phyloP scores from a whole-genome alignment of 1,140 invertebrate genomes.

The Globodera rostochiensis region DNA sequence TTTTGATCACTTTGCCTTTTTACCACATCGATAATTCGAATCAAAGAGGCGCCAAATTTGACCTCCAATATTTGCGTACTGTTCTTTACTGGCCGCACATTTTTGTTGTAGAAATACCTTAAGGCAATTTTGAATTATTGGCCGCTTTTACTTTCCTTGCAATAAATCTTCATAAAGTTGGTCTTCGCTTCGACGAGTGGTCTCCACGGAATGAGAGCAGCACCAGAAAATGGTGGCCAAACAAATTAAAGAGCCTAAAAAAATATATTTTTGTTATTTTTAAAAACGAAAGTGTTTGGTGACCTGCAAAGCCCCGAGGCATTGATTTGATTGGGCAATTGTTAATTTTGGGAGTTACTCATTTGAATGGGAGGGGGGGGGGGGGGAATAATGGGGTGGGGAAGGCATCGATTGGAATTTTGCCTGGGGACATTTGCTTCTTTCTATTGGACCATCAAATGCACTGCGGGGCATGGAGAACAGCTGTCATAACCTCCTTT shows the following conservation, averaged over 20 bases:
- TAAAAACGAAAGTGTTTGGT: neutral
- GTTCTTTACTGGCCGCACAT: conserved; percentile 89
- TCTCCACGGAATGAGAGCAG: neutral
- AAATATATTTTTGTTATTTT: neutral
- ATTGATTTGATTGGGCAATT: too few species aligned
- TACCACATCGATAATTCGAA: conserved; percentile 70
- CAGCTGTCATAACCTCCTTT: neutral
- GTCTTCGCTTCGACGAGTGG: conserved; percentile 31
- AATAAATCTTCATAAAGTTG: conserved; percentile 77
- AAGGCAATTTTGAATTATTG: neutral
- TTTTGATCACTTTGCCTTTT: conserved; percentile 41
- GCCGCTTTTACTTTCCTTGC: neutral
- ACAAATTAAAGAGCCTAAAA: neutral
- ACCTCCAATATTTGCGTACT: conserved; percentile 90
- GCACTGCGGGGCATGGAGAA: neutral
- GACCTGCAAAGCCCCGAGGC: too few species aligned
- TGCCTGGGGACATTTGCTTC: neutral
- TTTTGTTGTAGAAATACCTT: conserved; percentile 86
- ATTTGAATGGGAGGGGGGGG: neutral
- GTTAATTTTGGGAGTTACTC: neutral
- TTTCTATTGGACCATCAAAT: neutral
- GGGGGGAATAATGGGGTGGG: too few species aligned
- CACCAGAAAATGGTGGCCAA: neutral
- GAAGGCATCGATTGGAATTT: neutral
- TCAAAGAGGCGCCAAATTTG: conserved; percentile 76